These are phyloP conservation scores for Masnerella sp. DNA, from an alignment of 2,888 invertebrate genomes.

Conservation along the genomic window DNA sequence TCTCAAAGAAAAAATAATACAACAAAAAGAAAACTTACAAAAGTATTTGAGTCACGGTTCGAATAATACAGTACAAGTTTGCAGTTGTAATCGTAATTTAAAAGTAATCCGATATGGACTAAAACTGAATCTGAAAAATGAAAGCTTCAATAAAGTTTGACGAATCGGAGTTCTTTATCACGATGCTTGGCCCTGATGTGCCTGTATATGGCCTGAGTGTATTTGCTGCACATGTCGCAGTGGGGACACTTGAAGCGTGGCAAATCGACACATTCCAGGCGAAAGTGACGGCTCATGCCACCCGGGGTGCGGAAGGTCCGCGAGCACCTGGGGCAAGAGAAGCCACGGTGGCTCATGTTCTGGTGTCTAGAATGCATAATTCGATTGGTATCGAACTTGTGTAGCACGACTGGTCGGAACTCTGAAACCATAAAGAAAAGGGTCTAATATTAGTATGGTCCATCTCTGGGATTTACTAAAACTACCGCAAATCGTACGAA, in stretches of 20 bases:
- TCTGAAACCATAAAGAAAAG: conserved; percentile 68
- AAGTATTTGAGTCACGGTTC: too few relatives aligned
- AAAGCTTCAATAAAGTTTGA: conserved; percentile 66
- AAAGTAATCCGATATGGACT: neutral
- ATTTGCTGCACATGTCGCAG: conserved; percentile 72
- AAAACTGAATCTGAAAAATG: neutral
- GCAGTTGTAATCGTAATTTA: neutral
- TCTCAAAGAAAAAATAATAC: too few relatives aligned
- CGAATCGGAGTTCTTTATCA: conserved; percentile 65
- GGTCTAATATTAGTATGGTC: conserved; percentile 12
- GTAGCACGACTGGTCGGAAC: conserved; percentile 62
- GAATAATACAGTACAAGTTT: too few relatives aligned
- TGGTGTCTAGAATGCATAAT: conserved; percentile 11
- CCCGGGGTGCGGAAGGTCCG: conserved; percentile 67
- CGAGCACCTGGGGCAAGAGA: conserved; percentile 68
- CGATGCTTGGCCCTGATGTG: conserved; percentile 68
- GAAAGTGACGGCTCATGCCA: conserved; percentile 69
- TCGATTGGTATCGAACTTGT: conserved; percentile 42
- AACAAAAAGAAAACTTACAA: too few relatives aligned
- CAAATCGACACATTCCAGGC: conserved; percentile 68
- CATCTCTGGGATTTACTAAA: neutral
- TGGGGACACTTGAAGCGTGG: conserved; percentile 73
- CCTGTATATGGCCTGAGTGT: conserved; percentile 65
- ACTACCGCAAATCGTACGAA: conserved; percentile 15
- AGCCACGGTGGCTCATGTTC: conserved; percentile 54